Evolutionary conservation across 1,140 invertebrate genomes (phyloP).

Genomic region (Palaemon carinicauda): DNA sequence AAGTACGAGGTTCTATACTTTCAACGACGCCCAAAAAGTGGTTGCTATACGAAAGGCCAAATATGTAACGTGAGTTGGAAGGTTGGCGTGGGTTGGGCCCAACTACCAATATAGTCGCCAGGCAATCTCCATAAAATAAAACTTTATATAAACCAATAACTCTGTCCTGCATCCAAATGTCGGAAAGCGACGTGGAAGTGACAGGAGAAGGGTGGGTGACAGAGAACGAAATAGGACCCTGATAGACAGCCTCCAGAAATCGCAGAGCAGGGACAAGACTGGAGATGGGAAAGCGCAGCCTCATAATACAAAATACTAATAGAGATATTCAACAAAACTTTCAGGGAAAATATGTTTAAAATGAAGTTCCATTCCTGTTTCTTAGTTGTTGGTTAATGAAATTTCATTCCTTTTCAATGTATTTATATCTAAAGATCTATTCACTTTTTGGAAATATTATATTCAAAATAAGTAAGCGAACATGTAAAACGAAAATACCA

Average conservation of each 20-base stretch:
- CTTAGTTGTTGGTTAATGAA: too few species aligned
- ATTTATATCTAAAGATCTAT: too few species aligned
- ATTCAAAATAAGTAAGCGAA: too few species aligned
- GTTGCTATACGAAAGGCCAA: too few species aligned
- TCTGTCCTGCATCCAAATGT: constrained; percentile 34
- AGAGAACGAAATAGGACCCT: not conserved
- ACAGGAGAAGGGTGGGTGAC: not conserved
- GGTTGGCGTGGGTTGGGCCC: not conserved
- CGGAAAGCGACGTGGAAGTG: not conserved
- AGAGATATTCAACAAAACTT: too few species aligned
- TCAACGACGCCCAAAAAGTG: not conserved
- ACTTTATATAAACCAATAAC: constrained; percentile 44
- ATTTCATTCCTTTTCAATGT: too few species aligned
- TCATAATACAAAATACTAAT: too few species aligned
- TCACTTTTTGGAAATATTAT: too few species aligned
- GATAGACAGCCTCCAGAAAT: not conserved
- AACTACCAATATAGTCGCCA: not conserved
- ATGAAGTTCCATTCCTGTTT: too few species aligned
- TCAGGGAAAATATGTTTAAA: too few species aligned
- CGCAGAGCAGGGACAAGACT: not conserved
- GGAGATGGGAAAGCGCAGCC: not conserved
- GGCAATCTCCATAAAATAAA: constrained; percentile 41
- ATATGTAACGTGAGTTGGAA: not conserved
- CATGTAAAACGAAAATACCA: too few species aligned
- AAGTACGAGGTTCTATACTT: not conserved